Percentiles rank a stretch among this genome's conserved stretches.
Conservation (phyloP, 2,797 vertebrate genomes). For the Gallirallus australis region DNA sequence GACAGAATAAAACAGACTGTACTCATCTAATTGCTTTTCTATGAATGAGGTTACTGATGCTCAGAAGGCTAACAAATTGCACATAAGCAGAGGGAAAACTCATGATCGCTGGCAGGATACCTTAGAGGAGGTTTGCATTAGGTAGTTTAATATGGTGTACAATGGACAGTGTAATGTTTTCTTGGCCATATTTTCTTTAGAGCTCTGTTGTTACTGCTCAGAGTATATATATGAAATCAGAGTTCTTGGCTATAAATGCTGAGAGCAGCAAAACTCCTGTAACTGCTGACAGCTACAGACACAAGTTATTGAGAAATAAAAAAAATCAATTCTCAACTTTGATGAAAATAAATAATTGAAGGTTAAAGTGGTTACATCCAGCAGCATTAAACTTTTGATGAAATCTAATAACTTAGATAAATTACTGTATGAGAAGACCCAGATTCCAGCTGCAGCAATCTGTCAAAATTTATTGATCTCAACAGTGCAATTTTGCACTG, state of each 20-base stretch:
- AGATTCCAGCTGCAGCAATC: background rate
- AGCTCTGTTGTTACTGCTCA: background rate
- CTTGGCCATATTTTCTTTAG: background rate
- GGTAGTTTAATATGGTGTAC: background rate
- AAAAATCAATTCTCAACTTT: background rate
- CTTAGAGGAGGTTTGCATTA: background rate
- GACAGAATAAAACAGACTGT: background rate
- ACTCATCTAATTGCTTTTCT: background rate
- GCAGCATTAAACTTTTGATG: constrained; percentile 5
- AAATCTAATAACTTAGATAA: background rate
- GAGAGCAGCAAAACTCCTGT: background rate
- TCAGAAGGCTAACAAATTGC: background rate
- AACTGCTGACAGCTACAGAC: background rate
- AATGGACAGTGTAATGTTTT: background rate
- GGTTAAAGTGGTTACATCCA: background rate
- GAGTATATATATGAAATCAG: background rate
- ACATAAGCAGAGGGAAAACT: background rate
- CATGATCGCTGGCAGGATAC: background rate
- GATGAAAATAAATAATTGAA: constrained; percentile 15
- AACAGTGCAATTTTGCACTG: background rate
- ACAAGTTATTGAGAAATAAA: background rate
- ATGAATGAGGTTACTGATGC: background rate
- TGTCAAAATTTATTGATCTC: constrained; percentile 17
- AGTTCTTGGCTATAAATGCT: background rate
- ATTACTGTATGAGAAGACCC: constrained; percentile 8